Evolutionary conservation across 2,797 vertebrate species (phyloP), one percentile per base, ranked within the genome.

Genomic region (Ctenopoma kingsleyae): DNA sequence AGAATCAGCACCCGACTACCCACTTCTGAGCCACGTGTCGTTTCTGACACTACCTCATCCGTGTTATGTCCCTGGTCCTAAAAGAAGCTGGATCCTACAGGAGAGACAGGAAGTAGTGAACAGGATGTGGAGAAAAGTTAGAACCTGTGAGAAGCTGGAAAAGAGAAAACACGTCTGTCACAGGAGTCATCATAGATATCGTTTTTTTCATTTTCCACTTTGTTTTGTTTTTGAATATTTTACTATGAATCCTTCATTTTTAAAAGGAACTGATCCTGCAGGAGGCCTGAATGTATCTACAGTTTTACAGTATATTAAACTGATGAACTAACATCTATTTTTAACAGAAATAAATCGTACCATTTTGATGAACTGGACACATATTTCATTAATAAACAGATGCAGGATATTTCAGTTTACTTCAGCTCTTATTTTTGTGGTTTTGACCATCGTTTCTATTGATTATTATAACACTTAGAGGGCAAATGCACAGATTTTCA

Each of bases 11-110:
- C 70, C 84, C 64, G 0, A 1, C 44, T 35, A 13, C 9, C 30
- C 23, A 11, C 67, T 44, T 22, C 40, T 27, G 53, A 46, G 40
- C 13, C 20, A 69, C 62, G 60, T 16, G 71, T 40, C 47, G 0
- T 60, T 72, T 76, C 80, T 63, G 66, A 72, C 36, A 2, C 63
- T 3, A 56, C 54, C 12, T 2, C 20, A 0, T 5, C 9, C 2
- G 5, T 15, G 61, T 61, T 5, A 69, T n/a, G 57, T 51, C 44
- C 53, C 30, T 32, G 9, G 25, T 63, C 71, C 46, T 43, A 56
- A 56, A 38, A 53, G 55, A 66, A 71, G 63, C 64, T 63, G 78
- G 81, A 86, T 53, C 82, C 82, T 87, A 83, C 67, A 17, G 60
- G 74, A 50, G 64, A 79, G 65, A 81, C 59, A 65, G 72, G 76